Evolutionary conservation across 2,797 vertebrate genomes (phyloP), one percentile per base, ranked within the genome.

Genomic region (Potorous gilbertii): DNA sequence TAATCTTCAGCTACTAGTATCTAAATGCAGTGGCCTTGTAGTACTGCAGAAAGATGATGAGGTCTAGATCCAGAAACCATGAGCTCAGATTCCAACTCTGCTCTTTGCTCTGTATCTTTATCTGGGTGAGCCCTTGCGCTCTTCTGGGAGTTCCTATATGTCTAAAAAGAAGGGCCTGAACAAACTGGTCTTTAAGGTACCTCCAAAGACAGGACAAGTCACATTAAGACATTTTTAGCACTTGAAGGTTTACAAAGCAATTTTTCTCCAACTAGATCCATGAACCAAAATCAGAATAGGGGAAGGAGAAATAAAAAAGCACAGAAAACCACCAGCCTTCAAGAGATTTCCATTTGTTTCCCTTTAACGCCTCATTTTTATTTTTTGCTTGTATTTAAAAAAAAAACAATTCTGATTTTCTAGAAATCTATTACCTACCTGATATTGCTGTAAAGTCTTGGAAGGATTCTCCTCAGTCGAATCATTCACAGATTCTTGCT

Each of bases 381-480:
- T 81, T 81, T 46, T 81, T 81, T 93, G 1, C 92, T 91, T 94
- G 8, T 29, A 66, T 5, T 90, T 50, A 94, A 92, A 92, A 93
- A 31, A 31, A 62, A 34, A 40, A 2, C 6, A 21, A 59, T 62
- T 56, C 56, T 50, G 0, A 29, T 46, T 66, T 29, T 92, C 56
- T 55, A 31, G 90, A 92, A 91, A 91, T 91, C 29, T 27, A 92
- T 90, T n/a, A 96, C 98, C 98, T 98, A 99, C 99, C 98, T 98
- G 98, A 56, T 99, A 99, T 1, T 97, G 97, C 91, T 98, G 97
- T 92, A 99, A 98, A 96, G 97, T 98, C 54, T 27, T 62, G 91
- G 96, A 92, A 95, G 98, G 97, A 94, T 96, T 95, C 54, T 95
- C 92, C 52, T 27, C 13, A 94, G 93, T 52, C 59, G 97, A 95